Percentiles rank a stretch among this genome's conserved stretches.
Conservation (phyloP, 2,113 vertebrate species). For the Tamias sibiricus region DNA sequence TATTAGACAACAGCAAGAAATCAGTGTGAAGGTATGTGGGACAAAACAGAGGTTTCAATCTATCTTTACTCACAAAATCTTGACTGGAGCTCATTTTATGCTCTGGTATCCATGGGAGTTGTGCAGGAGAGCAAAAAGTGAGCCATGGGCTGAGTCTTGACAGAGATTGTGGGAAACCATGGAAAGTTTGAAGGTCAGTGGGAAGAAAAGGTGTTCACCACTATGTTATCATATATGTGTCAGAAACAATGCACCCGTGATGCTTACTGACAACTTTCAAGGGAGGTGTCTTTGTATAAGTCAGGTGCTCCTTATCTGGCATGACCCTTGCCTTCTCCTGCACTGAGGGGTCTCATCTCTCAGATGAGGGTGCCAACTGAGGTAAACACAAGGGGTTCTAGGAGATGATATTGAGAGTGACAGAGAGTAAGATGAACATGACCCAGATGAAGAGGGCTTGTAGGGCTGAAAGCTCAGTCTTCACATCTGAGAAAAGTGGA, state of each 20-base stretch:
- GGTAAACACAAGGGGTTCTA: background rate
- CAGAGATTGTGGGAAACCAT: background rate
- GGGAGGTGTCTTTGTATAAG: background rate
- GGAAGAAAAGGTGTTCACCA: background rate
- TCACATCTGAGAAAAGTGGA: background rate
- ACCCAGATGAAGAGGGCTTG: background rate
- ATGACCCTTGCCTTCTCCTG: background rate
- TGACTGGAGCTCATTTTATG: background rate
- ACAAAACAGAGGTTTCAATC: background rate
- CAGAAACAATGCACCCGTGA: accelerated
- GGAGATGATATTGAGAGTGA: background rate
- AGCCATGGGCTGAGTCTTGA: accelerated
- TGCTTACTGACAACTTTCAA: background rate
- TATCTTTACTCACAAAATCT: background rate
- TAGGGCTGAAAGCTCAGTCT: background rate
- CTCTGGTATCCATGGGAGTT: background rate
- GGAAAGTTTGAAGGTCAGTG: background rate
- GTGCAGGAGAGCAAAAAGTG: background rate
- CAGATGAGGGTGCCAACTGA: background rate
- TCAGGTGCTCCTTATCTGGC: accelerated
- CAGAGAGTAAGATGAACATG: background rate
- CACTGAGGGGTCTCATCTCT: background rate
- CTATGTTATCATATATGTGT: too few relatives aligned
- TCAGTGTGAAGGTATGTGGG: background rate
- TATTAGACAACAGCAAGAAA: background rate